phyloP scores from a whole-genome alignment of 2,888 invertebrate species.

The Trissonchulus sp. region DNA sequence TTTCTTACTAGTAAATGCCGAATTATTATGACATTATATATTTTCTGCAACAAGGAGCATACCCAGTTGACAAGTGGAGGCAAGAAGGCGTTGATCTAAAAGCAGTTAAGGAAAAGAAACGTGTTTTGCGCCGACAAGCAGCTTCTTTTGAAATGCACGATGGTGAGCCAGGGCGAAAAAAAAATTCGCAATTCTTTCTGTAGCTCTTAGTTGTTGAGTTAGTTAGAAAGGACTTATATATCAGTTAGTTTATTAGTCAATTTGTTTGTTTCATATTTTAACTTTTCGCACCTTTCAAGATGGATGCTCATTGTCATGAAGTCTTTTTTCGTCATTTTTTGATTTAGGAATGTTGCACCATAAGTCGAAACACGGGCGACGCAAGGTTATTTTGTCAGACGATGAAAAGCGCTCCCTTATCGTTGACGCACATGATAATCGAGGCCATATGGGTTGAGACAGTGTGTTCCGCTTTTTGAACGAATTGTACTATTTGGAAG shows the following conservation, averaged over 20 bases:
- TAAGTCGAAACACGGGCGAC: not conserved
- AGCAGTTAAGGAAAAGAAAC: constrained; percentile 6
- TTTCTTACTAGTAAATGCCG: too few species aligned
- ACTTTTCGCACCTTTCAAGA: too few species aligned
- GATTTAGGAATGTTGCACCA: too few species aligned
- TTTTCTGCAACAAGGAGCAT: not conserved
- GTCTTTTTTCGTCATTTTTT: too few species aligned
- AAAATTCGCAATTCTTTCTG: too few species aligned
- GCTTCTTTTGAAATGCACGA: not conserved
- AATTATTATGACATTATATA: constrained; percentile 5
- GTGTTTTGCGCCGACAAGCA: constrained; percentile 6
- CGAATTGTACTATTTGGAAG: not conserved
- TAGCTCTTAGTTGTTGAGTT: too few species aligned
- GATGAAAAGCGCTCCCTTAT: not conserved
- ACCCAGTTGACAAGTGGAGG: not conserved
- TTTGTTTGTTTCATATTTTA: too few species aligned
- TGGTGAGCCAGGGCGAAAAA: too few species aligned
- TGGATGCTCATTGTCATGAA: too few species aligned
- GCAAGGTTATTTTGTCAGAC: not conserved
- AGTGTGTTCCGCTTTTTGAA: not conserved
- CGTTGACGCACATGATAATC: too few species aligned
- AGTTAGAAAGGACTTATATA: too few species aligned
- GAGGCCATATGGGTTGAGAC: constrained; percentile 4
- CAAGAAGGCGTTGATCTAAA: not conserved
- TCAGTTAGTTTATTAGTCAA: too few species aligned